Evolutionary conservation across 2,113 vertebrate species (phyloP), one percentile per base, ranked within the genome.

Genomic region (Cromileptes altivelis): DNA sequence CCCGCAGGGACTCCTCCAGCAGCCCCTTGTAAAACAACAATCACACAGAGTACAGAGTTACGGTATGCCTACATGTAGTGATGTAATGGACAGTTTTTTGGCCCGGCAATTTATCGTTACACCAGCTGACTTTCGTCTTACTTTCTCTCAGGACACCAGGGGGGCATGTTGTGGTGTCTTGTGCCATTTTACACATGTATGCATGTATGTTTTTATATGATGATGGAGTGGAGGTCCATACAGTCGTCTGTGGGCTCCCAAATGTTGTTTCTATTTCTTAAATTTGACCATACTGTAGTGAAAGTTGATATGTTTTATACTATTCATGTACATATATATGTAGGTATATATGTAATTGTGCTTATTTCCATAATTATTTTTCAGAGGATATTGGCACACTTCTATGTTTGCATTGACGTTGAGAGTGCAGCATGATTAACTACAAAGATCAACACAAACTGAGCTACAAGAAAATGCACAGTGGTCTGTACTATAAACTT

Each of bases 1-100:
- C 93, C 94, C 0, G 70, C 50, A 13, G 92, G 91, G 76, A 92
- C 91, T 61, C 90, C 88, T 74, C 88, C 95, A 89, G 84, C 81
- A 82, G 92, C 85, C 84, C 92, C 85, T 86, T 72, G 81, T 84
- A 92, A 87, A 93, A 70, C 71, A 88, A 86, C 13, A 89, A 73
- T n/a, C 56, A 80, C 25, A 53, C 49, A 86, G 15, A 88, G 63
- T 19, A 61, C 60, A 64, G 45, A 85, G 70, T 93, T 78, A 77
- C 30, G 62, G 14, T n/a, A 6, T 25, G 47, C 10, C 33, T 69
- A 60, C 30, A 82, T 65, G 33, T 21, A 70, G 40, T 70, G 27
- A 85, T 64, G 56, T 75, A 15, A 89, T 52, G 4, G 19, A 85
- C 56, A 57, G 40, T 45, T 82, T 70, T 75, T 45, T 52, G 47